phyloP scores from a whole-genome alignment of 2,888 invertebrate genomes.

The Drosophila meridionalis region DNA sequence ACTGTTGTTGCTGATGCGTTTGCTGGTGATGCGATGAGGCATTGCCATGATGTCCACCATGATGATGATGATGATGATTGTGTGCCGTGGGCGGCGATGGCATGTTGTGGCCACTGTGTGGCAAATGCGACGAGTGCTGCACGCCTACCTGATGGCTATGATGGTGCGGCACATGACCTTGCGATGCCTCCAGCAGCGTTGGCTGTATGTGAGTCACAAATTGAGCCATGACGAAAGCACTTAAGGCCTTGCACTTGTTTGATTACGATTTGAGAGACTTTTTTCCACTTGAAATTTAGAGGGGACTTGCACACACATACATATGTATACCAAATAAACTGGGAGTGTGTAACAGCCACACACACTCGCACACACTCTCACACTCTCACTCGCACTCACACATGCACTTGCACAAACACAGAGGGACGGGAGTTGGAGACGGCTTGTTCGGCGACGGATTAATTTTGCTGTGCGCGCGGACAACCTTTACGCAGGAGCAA shows the following conservation, averaged over 20 bases:
- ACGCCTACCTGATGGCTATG: conserved; percentile 86
- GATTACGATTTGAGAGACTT: conserved; percentile 50
- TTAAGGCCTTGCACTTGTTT: conserved; percentile 36
- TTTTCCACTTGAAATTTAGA: conserved; percentile 39
- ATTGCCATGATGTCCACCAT: conserved; percentile 53
- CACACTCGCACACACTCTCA: conserved; percentile 32
- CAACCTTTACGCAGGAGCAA: conserved; percentile 84
- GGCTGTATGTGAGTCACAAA: conserved; percentile 88
- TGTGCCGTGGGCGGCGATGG: conserved; percentile 83
- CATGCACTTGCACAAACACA: conserved; percentile 33
- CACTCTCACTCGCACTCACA: conserved; percentile 21
- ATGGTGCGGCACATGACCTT: conserved; percentile 86
- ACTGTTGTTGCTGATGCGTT: conserved; percentile 30
- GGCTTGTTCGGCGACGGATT: conserved; percentile 43
- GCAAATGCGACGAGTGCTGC: conserved; percentile 84
- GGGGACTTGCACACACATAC: conserved; percentile 1
- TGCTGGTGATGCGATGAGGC: conserved; percentile 55
- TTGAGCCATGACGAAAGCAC: conserved; percentile 86
- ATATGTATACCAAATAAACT: conserved; percentile 51
- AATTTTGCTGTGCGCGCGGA: conserved; percentile 63
- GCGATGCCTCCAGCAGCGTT: conserved; percentile 87
- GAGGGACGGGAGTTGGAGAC: conserved; percentile 36
- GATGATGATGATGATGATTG: conserved; percentile 76
- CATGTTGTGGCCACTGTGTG: conserved; percentile 85
- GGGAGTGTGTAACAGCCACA: conserved; percentile 52